These are phyloP conservation scores for Tichodroma muraria DNA, from an alignment of 2,113 vertebrate species.

Conservation along the genomic window DNA sequence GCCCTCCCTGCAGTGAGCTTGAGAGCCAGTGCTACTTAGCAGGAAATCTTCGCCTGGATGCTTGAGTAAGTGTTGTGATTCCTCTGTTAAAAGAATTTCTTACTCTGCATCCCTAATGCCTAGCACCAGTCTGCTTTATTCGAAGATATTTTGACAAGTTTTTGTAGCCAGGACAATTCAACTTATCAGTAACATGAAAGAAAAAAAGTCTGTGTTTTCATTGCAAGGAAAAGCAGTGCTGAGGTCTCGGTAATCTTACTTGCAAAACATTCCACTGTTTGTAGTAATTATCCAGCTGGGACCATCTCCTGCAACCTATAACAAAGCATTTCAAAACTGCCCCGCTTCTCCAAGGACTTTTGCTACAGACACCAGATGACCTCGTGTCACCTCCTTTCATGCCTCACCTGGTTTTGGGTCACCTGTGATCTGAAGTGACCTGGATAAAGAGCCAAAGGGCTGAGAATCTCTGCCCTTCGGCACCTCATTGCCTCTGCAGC, in stretches of 20 bases:
- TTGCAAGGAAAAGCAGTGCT: not conserved
- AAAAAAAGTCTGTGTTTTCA: not conserved
- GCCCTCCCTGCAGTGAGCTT: not conserved
- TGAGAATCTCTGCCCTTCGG: not conserved
- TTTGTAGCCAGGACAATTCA: not conserved
- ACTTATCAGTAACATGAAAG: not conserved
- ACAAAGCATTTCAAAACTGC: not conserved
- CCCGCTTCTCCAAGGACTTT: not conserved
- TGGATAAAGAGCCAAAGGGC: constrained; percentile 12
- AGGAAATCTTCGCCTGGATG: not conserved
- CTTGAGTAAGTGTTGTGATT: not conserved
- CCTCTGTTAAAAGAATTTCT: not conserved
- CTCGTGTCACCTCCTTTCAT: not conserved
- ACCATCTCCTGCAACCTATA: not conserved
- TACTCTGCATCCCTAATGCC: not conserved
- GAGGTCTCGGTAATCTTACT: not conserved
- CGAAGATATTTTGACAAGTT: not conserved
- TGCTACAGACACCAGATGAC: not conserved
- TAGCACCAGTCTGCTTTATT: not conserved
- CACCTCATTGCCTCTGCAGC: not conserved
- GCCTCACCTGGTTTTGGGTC: not conserved
- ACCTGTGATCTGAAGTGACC: constrained; percentile 15
- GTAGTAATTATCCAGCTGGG: not conserved
- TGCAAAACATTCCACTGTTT: not conserved
- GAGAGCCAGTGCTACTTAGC: not conserved